Conservation (phyloP, 1,140 invertebrate genomes). For the Caenorhabditis tropicalis region DNA sequence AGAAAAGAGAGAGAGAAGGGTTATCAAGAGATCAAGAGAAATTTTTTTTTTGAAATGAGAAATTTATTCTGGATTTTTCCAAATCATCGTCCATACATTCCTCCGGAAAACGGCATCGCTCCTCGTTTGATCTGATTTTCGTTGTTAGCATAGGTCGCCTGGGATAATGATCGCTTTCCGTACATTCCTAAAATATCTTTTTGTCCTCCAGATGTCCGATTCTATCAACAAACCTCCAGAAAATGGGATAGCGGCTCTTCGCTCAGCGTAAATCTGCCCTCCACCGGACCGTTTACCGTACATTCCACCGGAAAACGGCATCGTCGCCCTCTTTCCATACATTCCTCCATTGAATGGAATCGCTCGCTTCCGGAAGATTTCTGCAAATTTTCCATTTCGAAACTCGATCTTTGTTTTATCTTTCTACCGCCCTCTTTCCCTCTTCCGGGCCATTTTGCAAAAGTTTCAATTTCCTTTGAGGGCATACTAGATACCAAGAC, state of each 20-base stretch:
- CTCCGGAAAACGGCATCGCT: slow-evolving; percentile 25
- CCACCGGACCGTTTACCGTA: slow-evolving; percentile 14
- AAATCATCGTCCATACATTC: slow-evolving; percentile 37
- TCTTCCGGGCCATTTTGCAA: background rate
- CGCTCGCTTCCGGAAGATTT: slow-evolving; percentile 17
- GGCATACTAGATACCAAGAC: no score
- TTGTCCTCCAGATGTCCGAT: background rate
- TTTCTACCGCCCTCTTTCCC: background rate
- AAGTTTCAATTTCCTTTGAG: slow-evolving; percentile 12
- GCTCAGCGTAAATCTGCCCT: background rate
- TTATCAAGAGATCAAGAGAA: no score
- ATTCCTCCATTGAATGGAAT: slow-evolving; percentile 36
- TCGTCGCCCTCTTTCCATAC: slow-evolving; percentile 1
- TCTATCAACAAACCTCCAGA: no score
- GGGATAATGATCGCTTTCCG: slow-evolving; percentile 17
- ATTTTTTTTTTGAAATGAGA: background rate
- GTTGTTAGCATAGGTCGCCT: background rate
- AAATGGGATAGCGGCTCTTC: slow-evolving; percentile 13
- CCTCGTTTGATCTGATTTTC: slow-evolving; percentile 27
- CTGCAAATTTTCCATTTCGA: background rate
- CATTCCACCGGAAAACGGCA: slow-evolving; percentile 36
- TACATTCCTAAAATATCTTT: slow-evolving; percentile 20
- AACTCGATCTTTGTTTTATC: background rate
- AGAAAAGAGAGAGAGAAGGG: background rate
- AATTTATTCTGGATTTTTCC: background rate